Conservation (phyloP, 23 tunicate species). For the Phallusia fumigata region DNA sequence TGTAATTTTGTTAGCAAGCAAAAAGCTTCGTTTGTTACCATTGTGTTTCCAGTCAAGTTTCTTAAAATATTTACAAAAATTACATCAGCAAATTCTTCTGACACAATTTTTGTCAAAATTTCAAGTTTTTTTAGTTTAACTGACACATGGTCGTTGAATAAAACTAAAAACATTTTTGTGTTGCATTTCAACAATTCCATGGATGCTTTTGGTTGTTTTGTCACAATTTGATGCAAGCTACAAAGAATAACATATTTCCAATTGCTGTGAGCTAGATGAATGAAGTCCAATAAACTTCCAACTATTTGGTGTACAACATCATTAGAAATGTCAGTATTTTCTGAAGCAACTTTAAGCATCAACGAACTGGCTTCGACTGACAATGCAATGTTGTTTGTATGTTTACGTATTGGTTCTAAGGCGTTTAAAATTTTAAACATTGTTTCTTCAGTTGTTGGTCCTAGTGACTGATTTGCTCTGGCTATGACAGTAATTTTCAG, state of each 20-base stretch:
- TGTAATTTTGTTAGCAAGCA: constrained; percentile 7
- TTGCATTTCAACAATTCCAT: not conserved
- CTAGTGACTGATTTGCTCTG: constrained; percentile 14
- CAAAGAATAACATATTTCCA: constrained; percentile 21
- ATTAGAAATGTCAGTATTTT: constrained; percentile 12
- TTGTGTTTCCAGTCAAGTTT: not conserved
- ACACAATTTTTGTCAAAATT: constrained; percentile 13
- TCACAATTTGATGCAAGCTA: constrained; percentile 11
- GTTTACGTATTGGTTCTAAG: constrained; percentile 23
- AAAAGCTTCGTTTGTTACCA: constrained; percentile 6
- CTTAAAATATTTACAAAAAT: constrained; percentile 27
- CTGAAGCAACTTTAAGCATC: constrained; percentile 35
- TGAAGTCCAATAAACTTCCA: constrained; percentile 7
- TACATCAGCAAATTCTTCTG: constrained; percentile 1
- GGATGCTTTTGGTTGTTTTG: not conserved
- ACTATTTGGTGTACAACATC: constrained; percentile 32
- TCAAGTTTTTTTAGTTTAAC: constrained; percentile 34
- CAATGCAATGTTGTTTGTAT: not conserved
- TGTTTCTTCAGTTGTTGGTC: constrained; percentile 21
- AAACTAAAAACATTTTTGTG: constrained; percentile 24
- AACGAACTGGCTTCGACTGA: constrained; percentile 20
- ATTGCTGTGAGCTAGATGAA: constrained; percentile 1
- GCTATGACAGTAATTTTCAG: constrained; percentile 16
- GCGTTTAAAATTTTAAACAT: constrained; percentile 38
- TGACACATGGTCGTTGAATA: constrained; percentile 22